Evolutionary conservation across 2,797 vertebrate genomes (phyloP), one percentile per base, ranked within the genome.

Genomic region (Spea hammondii): DNA sequence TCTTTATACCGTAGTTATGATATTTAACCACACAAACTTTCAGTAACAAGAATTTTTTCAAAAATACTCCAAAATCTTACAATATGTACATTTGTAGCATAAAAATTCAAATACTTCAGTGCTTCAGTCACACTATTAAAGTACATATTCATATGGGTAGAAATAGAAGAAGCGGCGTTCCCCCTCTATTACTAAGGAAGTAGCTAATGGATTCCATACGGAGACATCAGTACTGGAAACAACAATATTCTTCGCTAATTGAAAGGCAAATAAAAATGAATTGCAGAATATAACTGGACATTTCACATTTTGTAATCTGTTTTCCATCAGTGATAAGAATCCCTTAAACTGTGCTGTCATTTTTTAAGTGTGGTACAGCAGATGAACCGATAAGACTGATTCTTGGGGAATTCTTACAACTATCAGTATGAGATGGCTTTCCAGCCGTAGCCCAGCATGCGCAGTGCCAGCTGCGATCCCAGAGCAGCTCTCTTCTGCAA

Each of bases 241-340:
- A 71, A 64, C 47, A 67, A 73, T 65, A 73, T 51, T 59, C 48
- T 64, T 64, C 32, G 8, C 57, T 71, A 71, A 75, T 65, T 75
- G 67, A 47, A 45, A 59, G 45, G 11, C 70, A 75, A 79, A 73
- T 67, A 5, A 12, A 72, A 76, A 69, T 54, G 64, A 47, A 77
- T 55, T 69, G 55, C 11, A 77, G 74, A 53, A 60, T 72, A 13
- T 62, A 47, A 55, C 64, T 54, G 55, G 12, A 65, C 76, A 70
- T 77, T 81, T 81, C 54, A 81, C 74, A 76, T 50, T 65, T 53
- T 74, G 54, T 76, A 14, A 32, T 45, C 84, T 88, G 83, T 85
- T 85, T 87, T 89, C 77, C 82, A 76, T 88, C 81, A 86, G 70
- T 78, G 85, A 86, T 84, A 77, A 84, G 82, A 83, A 80, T 80